phyloP scores from a whole-genome alignment of 2,113 vertebrate genomes.

The Myrmophylax atrothorax region DNA sequence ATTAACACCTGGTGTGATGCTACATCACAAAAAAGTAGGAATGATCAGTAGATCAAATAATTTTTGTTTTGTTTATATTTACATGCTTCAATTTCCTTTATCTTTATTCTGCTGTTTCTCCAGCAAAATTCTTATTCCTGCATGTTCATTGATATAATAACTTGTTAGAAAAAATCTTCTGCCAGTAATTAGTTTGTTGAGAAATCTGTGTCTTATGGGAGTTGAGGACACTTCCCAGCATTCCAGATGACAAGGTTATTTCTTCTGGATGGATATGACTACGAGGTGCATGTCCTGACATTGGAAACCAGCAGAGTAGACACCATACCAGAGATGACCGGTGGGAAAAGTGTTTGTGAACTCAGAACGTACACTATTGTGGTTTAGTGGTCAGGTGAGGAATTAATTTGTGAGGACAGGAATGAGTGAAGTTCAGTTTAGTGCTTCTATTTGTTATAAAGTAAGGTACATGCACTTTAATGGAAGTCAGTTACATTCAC shows the following conservation, averaged over 20 bases:
- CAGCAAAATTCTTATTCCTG: neutral
- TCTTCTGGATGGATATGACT: neutral
- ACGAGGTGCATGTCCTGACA: neutral
- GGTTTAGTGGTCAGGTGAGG: neutral
- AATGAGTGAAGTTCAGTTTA: neutral
- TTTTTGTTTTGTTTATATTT: neutral
- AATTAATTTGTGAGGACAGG: neutral
- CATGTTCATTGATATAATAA: neutral
- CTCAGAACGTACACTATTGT: rapidly evolving
- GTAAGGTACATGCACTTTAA: neutral
- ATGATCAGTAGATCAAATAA: neutral
- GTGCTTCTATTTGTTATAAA: neutral
- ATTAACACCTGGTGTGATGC: neutral
- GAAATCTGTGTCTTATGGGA: neutral
- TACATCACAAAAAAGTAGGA: neutral
- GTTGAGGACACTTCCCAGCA: neutral
- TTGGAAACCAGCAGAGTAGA: neutral
- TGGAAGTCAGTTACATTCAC: neutral
- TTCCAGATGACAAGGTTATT: neutral
- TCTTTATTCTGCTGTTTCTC: neutral
- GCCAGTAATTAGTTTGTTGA: neutral
- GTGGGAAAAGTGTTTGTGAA: neutral
- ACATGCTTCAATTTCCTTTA: neutral
- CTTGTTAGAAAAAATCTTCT: neutral
- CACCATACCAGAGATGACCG: neutral